Conservation (phyloP, 1,140 invertebrate genomes). For the Parapsyche elsis region DNA sequence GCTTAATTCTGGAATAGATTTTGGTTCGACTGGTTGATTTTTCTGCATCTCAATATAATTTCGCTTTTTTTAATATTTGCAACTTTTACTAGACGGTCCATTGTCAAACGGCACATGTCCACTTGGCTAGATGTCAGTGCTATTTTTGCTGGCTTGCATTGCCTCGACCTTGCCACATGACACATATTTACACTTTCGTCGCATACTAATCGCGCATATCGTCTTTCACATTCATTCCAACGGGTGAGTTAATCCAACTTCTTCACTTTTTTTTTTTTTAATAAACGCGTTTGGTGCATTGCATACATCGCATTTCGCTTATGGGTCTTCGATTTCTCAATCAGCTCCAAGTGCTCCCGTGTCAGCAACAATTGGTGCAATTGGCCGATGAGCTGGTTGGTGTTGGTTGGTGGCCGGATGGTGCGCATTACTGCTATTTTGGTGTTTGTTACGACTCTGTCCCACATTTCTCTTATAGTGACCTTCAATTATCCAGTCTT, state of each 20-base stretch:
- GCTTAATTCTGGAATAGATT: too few relatives aligned
- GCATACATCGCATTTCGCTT: not conserved
- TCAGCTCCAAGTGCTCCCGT: not conserved
- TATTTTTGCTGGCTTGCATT: constrained; percentile 12
- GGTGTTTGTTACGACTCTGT: constrained; percentile 6
- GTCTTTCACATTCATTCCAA: constrained; percentile 16
- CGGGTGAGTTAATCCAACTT: not conserved
- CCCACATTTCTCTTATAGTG: constrained; percentile 36
- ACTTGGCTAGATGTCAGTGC: not conserved
- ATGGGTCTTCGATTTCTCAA: too few relatives aligned
- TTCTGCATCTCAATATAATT: too few relatives aligned
- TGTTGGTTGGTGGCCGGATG: constrained; percentile 31
- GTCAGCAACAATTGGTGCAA: constrained; percentile 45
- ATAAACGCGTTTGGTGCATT: not conserved
- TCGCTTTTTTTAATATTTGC: too few relatives aligned
- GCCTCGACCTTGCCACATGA: constrained; percentile 37
- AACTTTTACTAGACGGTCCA: not conserved
- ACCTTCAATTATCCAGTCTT: constrained; percentile 33
- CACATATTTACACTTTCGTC: constrained; percentile 29
- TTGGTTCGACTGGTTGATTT: too few relatives aligned
- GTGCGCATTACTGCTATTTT: constrained; percentile 35
- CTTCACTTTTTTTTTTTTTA: not conserved
- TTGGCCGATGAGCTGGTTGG: constrained; percentile 19
- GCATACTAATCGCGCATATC: not conserved
- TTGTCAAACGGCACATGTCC: not conserved